Conservation (phyloP, 2,113 vertebrate genomes). For the Pterocles orientalis region DNA sequence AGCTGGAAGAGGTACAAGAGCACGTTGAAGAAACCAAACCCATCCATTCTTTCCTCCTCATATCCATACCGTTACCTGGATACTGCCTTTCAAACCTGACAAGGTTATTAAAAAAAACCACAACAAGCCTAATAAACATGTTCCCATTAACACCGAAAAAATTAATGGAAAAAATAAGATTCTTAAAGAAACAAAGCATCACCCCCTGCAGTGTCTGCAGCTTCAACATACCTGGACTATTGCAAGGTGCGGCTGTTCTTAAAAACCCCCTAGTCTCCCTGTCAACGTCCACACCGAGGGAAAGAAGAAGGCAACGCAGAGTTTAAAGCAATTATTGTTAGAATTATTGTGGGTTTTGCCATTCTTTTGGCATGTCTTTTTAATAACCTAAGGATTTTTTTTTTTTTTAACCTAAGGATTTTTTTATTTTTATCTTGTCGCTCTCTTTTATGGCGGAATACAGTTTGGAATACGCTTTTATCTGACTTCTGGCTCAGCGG, state of each 20-base stretch:
- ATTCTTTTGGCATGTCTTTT: conserved; percentile 11
- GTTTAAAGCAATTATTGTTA: conserved; percentile 8
- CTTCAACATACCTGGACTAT: not conserved
- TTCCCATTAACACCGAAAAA: conserved; percentile 24
- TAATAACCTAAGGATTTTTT: not conserved
- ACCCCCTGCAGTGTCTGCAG: not conserved
- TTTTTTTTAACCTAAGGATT: not conserved
- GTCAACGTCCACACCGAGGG: not conserved
- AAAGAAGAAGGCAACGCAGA: not conserved
- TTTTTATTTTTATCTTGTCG: not conserved
- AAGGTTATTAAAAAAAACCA: conserved; percentile 36
- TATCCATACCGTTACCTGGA: conserved; percentile 56
- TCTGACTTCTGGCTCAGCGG: conserved; percentile 6
- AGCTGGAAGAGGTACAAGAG: conserved; percentile 30
- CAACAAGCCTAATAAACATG: conserved; percentile 52
- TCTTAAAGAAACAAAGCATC: conserved; percentile 46
- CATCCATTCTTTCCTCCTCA: conserved; percentile 26
- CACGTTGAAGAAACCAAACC: not conserved
- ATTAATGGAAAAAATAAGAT: conserved; percentile 33
- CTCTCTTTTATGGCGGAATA: conserved; percentile 12
- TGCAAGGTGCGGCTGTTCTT: not conserved
- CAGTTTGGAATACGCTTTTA: conserved; percentile 31
- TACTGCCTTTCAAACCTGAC: conserved; percentile 55
- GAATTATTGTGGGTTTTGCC: not conserved
- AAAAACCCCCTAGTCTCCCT: not conserved